phyloP scores from a whole-genome alignment of 2,797 vertebrate species.

The Pyrocephalus nanus region DNA sequence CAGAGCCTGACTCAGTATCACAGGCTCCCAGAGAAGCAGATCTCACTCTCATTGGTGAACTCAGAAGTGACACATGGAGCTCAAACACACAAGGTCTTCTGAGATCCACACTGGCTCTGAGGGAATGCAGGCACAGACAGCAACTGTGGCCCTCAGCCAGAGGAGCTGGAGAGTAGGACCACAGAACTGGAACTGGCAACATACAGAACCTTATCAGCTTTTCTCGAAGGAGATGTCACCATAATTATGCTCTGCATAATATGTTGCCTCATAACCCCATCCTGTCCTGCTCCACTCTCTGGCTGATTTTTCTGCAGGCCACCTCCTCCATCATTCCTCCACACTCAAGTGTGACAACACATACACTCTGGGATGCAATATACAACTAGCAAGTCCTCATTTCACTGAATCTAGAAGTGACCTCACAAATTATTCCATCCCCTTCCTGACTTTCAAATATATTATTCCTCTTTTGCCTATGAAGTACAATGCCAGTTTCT shows the following conservation, averaged over 20 bases:
- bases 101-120: accelerated
- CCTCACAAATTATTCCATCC: neutral
- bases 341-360: neutral
- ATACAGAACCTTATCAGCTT: neutral
- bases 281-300: neutral
- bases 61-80: neutral
- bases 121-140: neutral
- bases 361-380: neutral
- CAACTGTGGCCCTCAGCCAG: neutral
- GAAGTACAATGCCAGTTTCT: neutral
- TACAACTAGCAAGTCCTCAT: accelerated
- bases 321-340: neutral
- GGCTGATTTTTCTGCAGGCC: neutral
- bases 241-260: neutral
- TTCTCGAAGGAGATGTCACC: neutral
- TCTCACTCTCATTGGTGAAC: neutral
- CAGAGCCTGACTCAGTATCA: neutral
- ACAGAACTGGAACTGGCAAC: neutral
- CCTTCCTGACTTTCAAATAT: neutral
- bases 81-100: accelerated
- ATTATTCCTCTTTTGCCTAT: neutral
- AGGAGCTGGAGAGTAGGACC: neutral
- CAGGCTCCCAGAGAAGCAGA: neutral
- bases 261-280: neutral
- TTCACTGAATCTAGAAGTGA: neutral